Evolutionary conservation across 2,888 invertebrate genomes (phyloP), one percentile per base, ranked within the genome.

Genomic region (Thera obeliscata): DNA sequence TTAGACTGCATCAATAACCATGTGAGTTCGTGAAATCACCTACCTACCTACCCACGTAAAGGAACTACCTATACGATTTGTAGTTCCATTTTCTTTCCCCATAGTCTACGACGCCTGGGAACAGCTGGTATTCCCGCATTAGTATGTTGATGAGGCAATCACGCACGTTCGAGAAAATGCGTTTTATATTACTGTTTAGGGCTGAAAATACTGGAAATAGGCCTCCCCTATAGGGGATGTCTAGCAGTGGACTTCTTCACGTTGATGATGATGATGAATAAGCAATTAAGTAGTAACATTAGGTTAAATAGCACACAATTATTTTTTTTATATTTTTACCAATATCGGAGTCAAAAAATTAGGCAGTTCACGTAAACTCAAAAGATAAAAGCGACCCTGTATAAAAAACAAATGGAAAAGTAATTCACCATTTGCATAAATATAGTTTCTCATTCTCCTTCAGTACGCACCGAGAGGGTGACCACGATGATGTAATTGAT

Each of bases 91-190:
- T 76, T 75, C 71, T 74, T 68, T 71, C 75, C 69, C 69, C 72
- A 22, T 8, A 76, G 83, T 81, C 81, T 82, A 80, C 77, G 79
- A 84, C 85, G 84, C 81, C 82, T 80, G 80, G 82, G 75, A 81
- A 78, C 91, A 91, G 84, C 89, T 90, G 93, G 85, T 81, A 43
- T 58, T 61, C 50, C 78, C 86, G 81, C 92, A 93, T 93, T 93
- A 93, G 93, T 93, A 94, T 94, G 94, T 89, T 93, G 93, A 94
- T 94, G 93, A 93, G 92, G 87, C 91, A 92, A 93, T 93, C 89
- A 83, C 84, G 87, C 67, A 70, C 74, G 88, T 86, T 86, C 81
- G 77, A 72, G 86, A 84, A 90, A 92, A 93, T 88, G 87, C 92
- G 92, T 93, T 93, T 93, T 93, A 92, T 91, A 86, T 87, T 77